Evolutionary conservation across 2,113 vertebrate genomes (phyloP).

Genomic region (Lagopus muta): DNA sequence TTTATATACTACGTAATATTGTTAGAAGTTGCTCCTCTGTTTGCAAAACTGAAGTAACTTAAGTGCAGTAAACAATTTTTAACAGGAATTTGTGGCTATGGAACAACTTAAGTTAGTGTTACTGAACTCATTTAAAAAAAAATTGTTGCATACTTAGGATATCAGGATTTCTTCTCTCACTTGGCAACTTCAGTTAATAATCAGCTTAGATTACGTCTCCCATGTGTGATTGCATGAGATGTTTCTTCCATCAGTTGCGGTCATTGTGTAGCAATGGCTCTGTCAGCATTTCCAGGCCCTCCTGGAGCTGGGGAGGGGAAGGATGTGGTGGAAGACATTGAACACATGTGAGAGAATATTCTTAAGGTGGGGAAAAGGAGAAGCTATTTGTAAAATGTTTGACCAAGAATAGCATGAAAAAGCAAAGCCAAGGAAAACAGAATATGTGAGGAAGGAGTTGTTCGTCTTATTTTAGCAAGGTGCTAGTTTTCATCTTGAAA

Average conservation of each 20-base stretch:
- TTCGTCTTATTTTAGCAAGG: neutral
- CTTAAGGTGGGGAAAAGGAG: neutral
- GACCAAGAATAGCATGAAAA: neutral
- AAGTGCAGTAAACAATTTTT: neutral
- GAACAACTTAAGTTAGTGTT: neutral
- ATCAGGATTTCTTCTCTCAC: neutral
- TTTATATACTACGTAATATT: neutral
- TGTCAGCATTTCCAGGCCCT: constrained; percentile 60
- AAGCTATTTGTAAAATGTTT: neutral
- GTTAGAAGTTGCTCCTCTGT: neutral
- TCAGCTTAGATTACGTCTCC: constrained; percentile 15
- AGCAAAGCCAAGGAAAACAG: neutral
- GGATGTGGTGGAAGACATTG: constrained; percentile 21
- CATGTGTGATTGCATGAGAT: constrained; percentile 1
- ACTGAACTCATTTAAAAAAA: neutral
- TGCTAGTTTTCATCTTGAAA: neutral
- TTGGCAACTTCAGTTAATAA: constrained; percentile 52
- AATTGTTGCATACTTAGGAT: neutral
- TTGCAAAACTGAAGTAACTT: neutral
- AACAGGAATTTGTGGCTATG: neutral
- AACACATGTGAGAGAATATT: neutral
- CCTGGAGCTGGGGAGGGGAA: neutral
- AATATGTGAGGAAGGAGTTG: neutral
- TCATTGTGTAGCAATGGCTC: constrained; percentile 15
- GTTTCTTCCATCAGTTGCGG: constrained; percentile 52